These are phyloP conservation scores for Amblyjoppa proteus DNA, from an alignment of 2,888 invertebrate genomes.

Conservation along the genomic window DNA sequence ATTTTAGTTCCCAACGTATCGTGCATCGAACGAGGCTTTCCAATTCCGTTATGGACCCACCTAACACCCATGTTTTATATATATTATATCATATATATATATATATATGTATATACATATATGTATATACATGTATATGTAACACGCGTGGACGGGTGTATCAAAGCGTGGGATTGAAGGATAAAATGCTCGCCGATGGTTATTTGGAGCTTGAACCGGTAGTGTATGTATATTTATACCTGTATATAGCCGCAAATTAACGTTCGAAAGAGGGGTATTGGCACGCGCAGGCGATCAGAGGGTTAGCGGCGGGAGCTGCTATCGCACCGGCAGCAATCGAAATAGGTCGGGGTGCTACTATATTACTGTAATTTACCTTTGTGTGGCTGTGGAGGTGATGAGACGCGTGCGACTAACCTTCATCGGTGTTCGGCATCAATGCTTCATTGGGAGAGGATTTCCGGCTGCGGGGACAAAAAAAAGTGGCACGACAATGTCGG, in stretches of 20 bases:
- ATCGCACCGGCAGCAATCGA: neutral
- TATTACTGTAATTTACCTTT: conserved; percentile 29
- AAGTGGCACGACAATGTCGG: neutral
- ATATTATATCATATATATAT: neutral
- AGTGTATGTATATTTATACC: conserved; percentile 1
- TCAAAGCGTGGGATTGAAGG: conserved; percentile 11
- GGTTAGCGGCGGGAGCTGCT: neutral
- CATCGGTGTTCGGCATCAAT: neutral
- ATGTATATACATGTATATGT: neutral
- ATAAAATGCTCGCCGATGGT: neutral
- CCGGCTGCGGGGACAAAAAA: neutral
- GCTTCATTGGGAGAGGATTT: neutral
- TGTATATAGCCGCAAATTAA: conserved; percentile 1
- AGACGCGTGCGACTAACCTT: conserved; percentile 2
- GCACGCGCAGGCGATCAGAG: conserved; percentile 8
- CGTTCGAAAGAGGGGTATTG: neutral
- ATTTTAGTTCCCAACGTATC: neutral
- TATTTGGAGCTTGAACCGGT: neutral
- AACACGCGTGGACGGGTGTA: neutral
- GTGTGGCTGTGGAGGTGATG: conserved; percentile 16
- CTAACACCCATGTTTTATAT: neutral
- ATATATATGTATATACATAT: too few species aligned
- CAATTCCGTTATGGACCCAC: neutral
- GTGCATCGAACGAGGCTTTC: neutral
- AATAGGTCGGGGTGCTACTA: neutral